Evolutionary conservation across 2,113 vertebrate species (phyloP), one percentile per base, ranked within the genome.

Genomic region (Micronycteris hirsuta): DNA sequence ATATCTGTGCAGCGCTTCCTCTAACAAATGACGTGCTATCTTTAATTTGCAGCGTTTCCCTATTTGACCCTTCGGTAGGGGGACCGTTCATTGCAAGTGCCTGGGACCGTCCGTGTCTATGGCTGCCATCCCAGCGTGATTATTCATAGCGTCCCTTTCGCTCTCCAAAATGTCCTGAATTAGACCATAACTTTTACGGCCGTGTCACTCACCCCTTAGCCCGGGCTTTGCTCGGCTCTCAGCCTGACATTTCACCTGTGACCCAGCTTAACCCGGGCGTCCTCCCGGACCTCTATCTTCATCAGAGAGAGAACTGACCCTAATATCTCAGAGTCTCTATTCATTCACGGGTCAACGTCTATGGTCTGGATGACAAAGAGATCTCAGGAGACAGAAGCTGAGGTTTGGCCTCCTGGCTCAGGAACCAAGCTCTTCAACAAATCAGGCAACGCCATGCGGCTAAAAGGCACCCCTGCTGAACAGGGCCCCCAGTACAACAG

Each of bases 111-210:
- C 33, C 22, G 47, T n/a, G 43, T 73, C 68, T 52, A 77, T 43
- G 38, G n/a, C 33, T 61, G 4, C 38, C 33, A 0, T 58, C 45
- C 63, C 87, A 47, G 73, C 38, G 4, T 49, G 93, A 58, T 83
- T 56, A 73, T 85, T 82, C 67, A 93, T 26, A 92, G 24, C 16
- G 54, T 65, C 49, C 12, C 41, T 77, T 74, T 85, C 76, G 70
- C 17, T 95, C 56, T 96, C 65, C 45, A 56, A 92, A 77, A 33
- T 24, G 12, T 82, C 67, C 43, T 87, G 70, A 96, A 91, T 84
- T 85, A 56, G 68, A 84, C 63, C 43, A 17, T 91, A 56, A 41
- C 33, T 93, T 93, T 68, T 65, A 36, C 4, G 47, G 10, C 52
- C 76, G 14, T 7, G 17, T 56, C 68, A 26, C 47, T 47, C 45